Percentiles rank a stretch among this genome's conserved stretches.
phyloP scores from a whole-genome alignment of 2,888 invertebrate species.

The Euplagia quadripunctaria region DNA sequence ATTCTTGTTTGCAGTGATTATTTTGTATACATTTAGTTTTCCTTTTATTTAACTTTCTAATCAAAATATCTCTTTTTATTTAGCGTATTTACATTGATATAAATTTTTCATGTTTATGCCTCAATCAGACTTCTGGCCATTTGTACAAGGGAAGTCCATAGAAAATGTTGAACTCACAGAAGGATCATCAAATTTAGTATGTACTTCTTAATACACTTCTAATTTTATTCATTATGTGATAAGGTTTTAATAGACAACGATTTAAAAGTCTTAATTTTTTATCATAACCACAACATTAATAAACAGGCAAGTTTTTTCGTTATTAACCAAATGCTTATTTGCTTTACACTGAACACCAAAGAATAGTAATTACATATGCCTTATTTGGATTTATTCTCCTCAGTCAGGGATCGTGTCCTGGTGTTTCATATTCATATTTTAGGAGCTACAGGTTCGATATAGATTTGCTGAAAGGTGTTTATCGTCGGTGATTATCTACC shows the following conservation, averaged over 20 bases:
- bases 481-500: too few species aligned
- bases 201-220: slow-evolving; percentile 3
- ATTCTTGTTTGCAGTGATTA: slow-evolving; percentile 43
- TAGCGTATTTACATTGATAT: slow-evolving; percentile 1
- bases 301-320: background rate
- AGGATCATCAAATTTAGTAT: slow-evolving; percentile 42
- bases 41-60: slow-evolving; percentile 37
- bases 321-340: too few species aligned
- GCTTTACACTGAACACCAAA: too few species aligned
- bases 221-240: background rate
- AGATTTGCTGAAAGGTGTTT: too few species aligned
- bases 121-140: slow-evolving; percentile 74
- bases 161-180: slow-evolving; percentile 42
- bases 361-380: too few species aligned
- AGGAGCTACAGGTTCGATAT: too few species aligned
- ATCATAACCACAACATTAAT: background rate
- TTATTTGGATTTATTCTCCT: too few species aligned
- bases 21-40: slow-evolving; percentile 46
- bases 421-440: too few species aligned
- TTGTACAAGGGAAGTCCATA: slow-evolving; percentile 49
- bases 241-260: background rate
- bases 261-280: background rate
- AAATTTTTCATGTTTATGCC: slow-evolving; percentile 62
- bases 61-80: slow-evolving; percentile 27
- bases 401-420: too few species aligned